A percentile compares a stretch with the other conserved stretches of the same genome.
Evolutionary conservation across 2,888 invertebrate species (phyloP).

Genomic region (Drosophila vallismaia): DNA sequence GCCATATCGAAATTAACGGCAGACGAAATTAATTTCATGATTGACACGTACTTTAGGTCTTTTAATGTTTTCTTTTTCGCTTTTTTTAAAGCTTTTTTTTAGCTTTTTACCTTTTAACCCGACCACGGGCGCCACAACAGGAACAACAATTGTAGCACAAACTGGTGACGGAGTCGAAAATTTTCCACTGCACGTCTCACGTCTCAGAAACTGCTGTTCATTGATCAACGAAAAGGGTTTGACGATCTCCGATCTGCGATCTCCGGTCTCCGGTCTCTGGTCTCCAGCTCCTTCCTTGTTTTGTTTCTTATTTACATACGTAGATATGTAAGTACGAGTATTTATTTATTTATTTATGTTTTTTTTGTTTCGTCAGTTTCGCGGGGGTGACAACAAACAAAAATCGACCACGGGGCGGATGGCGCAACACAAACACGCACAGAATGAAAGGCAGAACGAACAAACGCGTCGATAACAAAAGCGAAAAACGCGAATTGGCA

Average conservation of each 20-base stretch:
- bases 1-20: not conserved
- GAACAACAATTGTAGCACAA: conserved; percentile 17
- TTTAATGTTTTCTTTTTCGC: conserved; percentile 11
- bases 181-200: conserved; percentile 60
- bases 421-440: conserved; percentile 41
- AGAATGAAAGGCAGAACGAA: conserved; percentile 23
- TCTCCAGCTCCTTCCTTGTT: not conserved
- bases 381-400: conserved; percentile 38
- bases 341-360: not conserved
- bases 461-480: conserved; percentile 66
- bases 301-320: not conserved
- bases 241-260: not conserved
- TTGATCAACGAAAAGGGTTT: conserved; percentile 45
- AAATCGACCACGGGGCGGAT: conserved; percentile 5
- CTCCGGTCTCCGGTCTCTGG: too few relatives aligned
- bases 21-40: conserved; percentile 58
- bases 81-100: conserved; percentile 5
- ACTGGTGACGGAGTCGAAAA: conserved; percentile 50
- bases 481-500: conserved; percentile 48
- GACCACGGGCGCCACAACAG: conserved; percentile 32
- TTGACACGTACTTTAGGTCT: conserved; percentile 72
- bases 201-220: conserved; percentile 38
- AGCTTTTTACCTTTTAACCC: conserved; percentile 38
- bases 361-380: conserved; percentile 1
- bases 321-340: not conserved